phyloP scores from a whole-genome alignment of 30 jellyfish, hydroid and myxozoan species.

The Nemopilema nomurai region DNA sequence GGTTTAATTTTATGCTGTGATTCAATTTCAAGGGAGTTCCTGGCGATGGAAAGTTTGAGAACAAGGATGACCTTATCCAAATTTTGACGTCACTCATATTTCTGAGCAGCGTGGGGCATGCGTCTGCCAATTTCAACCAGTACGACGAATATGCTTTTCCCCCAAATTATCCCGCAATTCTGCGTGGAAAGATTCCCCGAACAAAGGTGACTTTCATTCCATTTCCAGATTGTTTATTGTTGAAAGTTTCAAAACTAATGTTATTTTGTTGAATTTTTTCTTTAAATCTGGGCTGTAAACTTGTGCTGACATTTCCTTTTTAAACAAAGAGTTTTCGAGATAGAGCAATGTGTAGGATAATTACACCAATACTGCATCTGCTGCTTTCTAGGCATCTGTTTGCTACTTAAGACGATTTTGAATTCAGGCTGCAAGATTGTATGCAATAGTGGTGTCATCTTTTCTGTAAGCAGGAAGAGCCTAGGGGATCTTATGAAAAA shows the following conservation, averaged over 20 bases:
- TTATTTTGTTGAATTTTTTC: too few species aligned
- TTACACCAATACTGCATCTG: too few species aligned
- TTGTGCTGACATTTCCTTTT: too few species aligned
- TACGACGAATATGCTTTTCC: slow-evolving; percentile 98
- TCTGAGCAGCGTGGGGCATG: slow-evolving; percentile 98
- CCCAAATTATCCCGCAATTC: slow-evolving; percentile 92
- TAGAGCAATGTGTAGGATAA: too few species aligned
- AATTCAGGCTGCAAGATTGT: too few species aligned
- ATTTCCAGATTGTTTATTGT: not conserved
- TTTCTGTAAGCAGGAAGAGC: too few species aligned
- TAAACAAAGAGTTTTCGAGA: too few species aligned
- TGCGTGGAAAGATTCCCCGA: slow-evolving; percentile 82
- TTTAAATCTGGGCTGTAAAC: too few species aligned
- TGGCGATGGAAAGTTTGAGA: slow-evolving; percentile 90
- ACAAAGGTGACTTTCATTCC: slow-evolving; percentile 72
- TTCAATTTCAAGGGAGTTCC: slow-evolving; percentile 84
- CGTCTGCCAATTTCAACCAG: slow-evolving; percentile 96
- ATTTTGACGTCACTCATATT: slow-evolving; percentile 77
- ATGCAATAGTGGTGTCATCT: too few species aligned
- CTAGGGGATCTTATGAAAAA: too few species aligned
- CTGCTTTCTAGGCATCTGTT: too few species aligned
- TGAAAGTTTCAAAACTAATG: not conserved
- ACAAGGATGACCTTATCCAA: slow-evolving; percentile 74
- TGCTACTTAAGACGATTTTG: too few species aligned
- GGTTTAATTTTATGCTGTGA: not conserved